Evolutionary conservation across 2,113 vertebrate genomes (phyloP), one percentile per base, ranked within the genome.

Genomic region (Colinus virginianus): DNA sequence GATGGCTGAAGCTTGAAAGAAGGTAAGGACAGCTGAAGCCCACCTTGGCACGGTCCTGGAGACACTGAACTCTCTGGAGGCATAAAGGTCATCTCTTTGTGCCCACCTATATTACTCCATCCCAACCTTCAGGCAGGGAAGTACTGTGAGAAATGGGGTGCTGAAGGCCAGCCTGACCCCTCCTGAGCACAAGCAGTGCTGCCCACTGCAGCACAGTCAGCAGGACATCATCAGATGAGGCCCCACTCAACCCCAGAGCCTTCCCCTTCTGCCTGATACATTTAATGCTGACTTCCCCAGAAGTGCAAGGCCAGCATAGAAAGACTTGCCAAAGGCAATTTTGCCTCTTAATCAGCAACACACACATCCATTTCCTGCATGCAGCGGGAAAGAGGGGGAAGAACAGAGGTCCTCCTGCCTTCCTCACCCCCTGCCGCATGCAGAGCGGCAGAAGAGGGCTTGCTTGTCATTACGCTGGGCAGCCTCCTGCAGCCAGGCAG

Each of bases 291-390:
- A 87, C 49, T 93, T 89, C 58, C 63, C 61, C 63, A 66, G 74
- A 79, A 79, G 22, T 61, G 76, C 79, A 78, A 55, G 40, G 40
- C 55, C 26, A 66, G 59, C 68, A 67, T 1, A 67, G 87, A 69
- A n/a, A 40, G 20, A 82, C 49, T 49, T 70, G 71, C 70, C 75
- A 93, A 94, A 93, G 59, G n/a, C 66, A 82, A 72, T 88, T 90
- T 53, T 1, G 0, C 28, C 49, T 85, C 84, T 82, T 87, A 70
- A 32, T 92, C 70, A 87, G 82, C 75, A 90, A 46, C 26, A 62
- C 1, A 22, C 23, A 42, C 75, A 45, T 49, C 55, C 43, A 76
- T 21, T 64, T 58, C 67, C 48, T 56, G 32, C 3, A 7, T 70
- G n/a, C 22, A 71, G 74, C 0, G 1, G 30, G 16, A 85, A 76